phyloP scores from a whole-genome alignment of 2,888 invertebrate genomes.

The Anthophora plumipes region DNA sequence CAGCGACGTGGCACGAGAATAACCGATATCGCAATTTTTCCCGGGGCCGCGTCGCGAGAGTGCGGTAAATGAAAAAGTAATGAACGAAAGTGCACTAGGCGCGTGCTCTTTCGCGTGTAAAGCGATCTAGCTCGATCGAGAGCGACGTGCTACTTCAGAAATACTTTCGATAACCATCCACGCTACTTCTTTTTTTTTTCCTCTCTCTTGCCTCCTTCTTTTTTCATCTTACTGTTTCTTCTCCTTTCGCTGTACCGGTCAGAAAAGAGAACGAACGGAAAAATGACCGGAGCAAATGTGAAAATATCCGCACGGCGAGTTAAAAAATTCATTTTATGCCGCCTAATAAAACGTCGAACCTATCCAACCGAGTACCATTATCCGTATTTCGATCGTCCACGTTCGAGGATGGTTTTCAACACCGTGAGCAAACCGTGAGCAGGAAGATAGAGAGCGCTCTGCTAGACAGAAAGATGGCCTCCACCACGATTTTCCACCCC shows the following conservation, averaged over 20 bases:
- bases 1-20: not conserved
- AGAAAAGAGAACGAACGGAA: not conserved
- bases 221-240: not conserved
- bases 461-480: constrained; percentile 33
- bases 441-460: constrained; percentile 13
- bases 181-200: not conserved
- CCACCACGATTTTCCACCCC: constrained; percentile 27
- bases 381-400: constrained; percentile 25
- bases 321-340: not conserved
- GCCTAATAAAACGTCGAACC: constrained; percentile 22
- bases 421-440: not conserved
- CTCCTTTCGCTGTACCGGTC: not conserved
- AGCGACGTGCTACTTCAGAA: constrained; percentile 1
- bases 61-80: constrained; percentile 43
- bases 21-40: constrained; percentile 28
- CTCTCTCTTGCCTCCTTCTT: not conserved
- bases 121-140: constrained; percentile 22
- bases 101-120: constrained; percentile 21
- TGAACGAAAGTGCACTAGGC: constrained; percentile 35
- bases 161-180: constrained; percentile 21
- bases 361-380: constrained; percentile 12
- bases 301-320: not conserved
- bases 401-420: constrained; percentile 17
- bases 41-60: constrained; percentile 11
- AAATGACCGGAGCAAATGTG: not conserved